Conservation (phyloP, 2,113 vertebrate species). For the Cariama cristata region DNA sequence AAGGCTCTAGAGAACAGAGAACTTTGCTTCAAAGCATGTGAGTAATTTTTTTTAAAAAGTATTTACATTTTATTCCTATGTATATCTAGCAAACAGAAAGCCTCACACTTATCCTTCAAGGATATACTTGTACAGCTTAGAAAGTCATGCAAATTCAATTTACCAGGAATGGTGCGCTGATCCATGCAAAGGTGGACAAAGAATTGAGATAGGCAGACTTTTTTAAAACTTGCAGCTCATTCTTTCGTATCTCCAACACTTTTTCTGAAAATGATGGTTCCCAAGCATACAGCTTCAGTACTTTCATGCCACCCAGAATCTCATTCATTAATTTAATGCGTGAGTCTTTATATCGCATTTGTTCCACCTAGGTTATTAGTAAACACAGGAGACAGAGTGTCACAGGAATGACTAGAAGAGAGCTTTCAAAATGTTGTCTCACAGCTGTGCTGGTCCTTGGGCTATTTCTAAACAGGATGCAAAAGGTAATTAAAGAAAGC, state of each 20-base stretch:
- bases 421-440: neutral
- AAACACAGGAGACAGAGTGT: neutral
- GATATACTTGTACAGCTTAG: neutral
- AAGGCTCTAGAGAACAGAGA: neutral
- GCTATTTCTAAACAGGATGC: neutral
- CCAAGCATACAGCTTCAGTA: slow-evolving; percentile 97
- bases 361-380: slow-evolving; percentile 80
- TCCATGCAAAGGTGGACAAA: slow-evolving; percentile 87
- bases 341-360: slow-evolving; percentile 91
- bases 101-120: neutral
- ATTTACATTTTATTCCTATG: neutral
- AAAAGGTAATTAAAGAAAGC: neutral
- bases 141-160: neutral
- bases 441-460: neutral
- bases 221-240: slow-evolving; percentile 86
- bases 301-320: slow-evolving; percentile 94
- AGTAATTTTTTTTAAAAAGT: neutral
- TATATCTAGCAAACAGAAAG: neutral
- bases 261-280: slow-evolving; percentile 89
- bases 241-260: slow-evolving; percentile 84
- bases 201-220: slow-evolving; percentile 87
- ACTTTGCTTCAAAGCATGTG: neutral
- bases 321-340: slow-evolving; percentile 96
- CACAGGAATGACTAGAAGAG: neutral
- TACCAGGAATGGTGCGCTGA: slow-evolving; percentile 93